These are phyloP conservation scores for Nebria salina DNA, from an alignment of 2,888 invertebrate genomes.

Conservation along the genomic window DNA sequence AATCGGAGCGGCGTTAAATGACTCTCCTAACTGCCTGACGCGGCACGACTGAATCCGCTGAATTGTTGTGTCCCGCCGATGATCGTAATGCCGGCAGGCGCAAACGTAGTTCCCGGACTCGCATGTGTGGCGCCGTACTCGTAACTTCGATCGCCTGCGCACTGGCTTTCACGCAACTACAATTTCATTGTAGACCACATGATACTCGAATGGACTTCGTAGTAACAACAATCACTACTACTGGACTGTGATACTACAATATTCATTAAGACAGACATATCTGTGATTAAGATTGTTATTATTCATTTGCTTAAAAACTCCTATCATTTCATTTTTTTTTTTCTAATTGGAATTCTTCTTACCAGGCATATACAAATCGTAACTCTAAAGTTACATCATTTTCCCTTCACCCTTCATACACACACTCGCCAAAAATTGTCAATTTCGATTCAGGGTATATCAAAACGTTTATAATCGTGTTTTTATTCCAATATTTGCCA, in stretches of 20 bases:
- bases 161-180: slow-evolving; percentile 63
- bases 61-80: slow-evolving; percentile 45
- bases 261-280: slow-evolving; percentile 35
- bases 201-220: slow-evolving; percentile 8
- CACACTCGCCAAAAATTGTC: no score
- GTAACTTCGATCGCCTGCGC: slow-evolving; percentile 62
- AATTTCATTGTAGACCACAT: slow-evolving; percentile 33
- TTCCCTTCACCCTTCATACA: no score
- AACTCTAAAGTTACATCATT: no score
- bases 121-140: slow-evolving; percentile 53
- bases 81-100: slow-evolving; percentile 47
- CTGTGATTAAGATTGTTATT: slow-evolving; percentile 42
- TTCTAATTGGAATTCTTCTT: no score
- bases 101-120: slow-evolving; percentile 21
- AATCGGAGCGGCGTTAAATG: slow-evolving; percentile 21
- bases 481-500: no score
- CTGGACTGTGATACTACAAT: slow-evolving; percentile 25
- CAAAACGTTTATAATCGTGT: no score
- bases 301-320: slow-evolving; percentile 48
- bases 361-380: background rate
- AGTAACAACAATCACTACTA: slow-evolving; percentile 16
- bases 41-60: slow-evolving; percentile 60
- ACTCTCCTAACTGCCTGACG: slow-evolving; percentile 53
- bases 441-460: no score
- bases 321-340: slow-evolving; percentile 35